Base-by-base conservation (phyloP, 2,888 invertebrate genomes). In the Didymodactylos carnosus region DNA sequence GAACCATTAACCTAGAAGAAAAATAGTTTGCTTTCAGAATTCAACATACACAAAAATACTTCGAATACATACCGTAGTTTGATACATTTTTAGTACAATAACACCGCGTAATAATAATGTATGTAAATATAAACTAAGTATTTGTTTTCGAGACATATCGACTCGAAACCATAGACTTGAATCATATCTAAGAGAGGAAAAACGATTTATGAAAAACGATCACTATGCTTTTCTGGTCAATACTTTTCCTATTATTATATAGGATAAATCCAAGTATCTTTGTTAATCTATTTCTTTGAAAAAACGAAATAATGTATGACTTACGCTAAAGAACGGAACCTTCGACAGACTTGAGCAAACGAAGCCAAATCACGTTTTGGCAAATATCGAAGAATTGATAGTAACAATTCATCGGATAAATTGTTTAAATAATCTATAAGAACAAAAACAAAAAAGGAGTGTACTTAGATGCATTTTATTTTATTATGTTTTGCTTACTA, bases 351-450 rank as follows among this genome's bases (percentile, higher is more conserved):
- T 80, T 87, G 88, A 77, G 89, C 88, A 77, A 89, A 88, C 75
- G 88, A 87, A 0, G 87, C 86, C n/a, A 91, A 84, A 0, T 88
- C 86, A 76, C 87, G 85, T 80, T 91, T 92, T 0, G 91, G 90
- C 73, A 94, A 85, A 88, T 89, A 91, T 77, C 88, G 87, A 78
- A 93, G 89, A 72, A 94, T 88, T 75, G 79, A 77, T 27, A 94
- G 84, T 53, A 93, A 87, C 78, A 93, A 88, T 84, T 94, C 94
- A 83, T 94, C 92, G 0, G 92, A 91, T 13, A 93, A 84, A 10
- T 85, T 83, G 25, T 86, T 86, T 83, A 91, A 91, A 70, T 88
- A 86, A 82, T 91, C 88, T 84, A 78, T 39, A 79, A 79, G 27
- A 35, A 53, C 29, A 19, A 51, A 41, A 23, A 71, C 49, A 51